phyloP scores from a whole-genome alignment of 1,140 invertebrate species.

The Drosophila grimshawi region DNA sequence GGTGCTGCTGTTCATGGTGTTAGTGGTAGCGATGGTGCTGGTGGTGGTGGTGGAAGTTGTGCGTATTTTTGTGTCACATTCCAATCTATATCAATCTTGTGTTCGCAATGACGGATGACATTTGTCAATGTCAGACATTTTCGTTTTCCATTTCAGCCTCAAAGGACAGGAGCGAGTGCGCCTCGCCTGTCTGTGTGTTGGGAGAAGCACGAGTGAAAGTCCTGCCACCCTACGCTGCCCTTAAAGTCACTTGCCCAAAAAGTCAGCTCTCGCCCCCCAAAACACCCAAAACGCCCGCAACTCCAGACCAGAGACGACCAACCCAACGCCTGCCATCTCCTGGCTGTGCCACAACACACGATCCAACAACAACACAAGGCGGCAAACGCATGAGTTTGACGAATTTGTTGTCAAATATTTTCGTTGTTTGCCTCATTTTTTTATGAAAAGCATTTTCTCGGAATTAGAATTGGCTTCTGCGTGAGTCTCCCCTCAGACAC shows the following conservation, averaged over 20 bases:
- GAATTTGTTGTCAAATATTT: conserved; percentile 82
- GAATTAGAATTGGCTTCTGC: conserved; percentile 78
- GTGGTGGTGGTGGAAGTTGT: conserved; percentile 71
- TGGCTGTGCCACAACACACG: conserved; percentile 10
- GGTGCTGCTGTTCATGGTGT: neutral
- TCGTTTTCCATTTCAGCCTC: conserved; percentile 84
- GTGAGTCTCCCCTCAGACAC: conserved; percentile 30
- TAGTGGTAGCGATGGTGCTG: too few species aligned
- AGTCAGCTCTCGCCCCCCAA: conserved; percentile 45
- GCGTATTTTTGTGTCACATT: conserved; percentile 84
- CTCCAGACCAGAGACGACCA: neutral
- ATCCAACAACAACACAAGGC: neutral
- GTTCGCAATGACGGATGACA: conserved; percentile 85
- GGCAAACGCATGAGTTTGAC: conserved; percentile 74
- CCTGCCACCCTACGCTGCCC: conserved; percentile 36
- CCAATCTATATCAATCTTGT: conserved; percentile 85
- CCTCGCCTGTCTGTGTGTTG: conserved; percentile 5
- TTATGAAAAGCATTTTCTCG: conserved; percentile 76
- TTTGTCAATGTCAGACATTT: conserved; percentile 85
- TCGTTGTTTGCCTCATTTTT: conserved; percentile 66
- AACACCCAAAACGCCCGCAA: conserved; percentile 33
- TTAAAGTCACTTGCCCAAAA: conserved; percentile 70
- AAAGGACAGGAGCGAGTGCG: conserved; percentile 63
- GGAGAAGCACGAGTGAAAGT: conserved; percentile 24
- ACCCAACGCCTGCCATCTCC: conserved; percentile 1